phyloP scores from a whole-genome alignment of 1,140 invertebrate genomes.

The Drosophila teissieri region DNA sequence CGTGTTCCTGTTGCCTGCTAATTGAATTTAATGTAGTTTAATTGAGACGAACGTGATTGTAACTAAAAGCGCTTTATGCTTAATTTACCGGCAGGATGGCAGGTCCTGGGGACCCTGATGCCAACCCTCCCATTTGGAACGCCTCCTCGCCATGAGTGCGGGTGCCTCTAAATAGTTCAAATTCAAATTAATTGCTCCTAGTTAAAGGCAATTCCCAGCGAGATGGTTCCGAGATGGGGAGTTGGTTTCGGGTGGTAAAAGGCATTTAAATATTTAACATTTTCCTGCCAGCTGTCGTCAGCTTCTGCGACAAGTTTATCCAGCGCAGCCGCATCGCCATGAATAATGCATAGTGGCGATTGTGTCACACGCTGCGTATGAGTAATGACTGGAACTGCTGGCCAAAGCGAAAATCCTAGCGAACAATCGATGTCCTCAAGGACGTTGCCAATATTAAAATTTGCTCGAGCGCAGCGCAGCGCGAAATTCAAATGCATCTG shows the following conservation, averaged over 20 bases:
- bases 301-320: constrained; percentile 66
- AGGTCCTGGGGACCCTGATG: constrained; percentile 14
- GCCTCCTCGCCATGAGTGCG: constrained; percentile 40
- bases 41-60: constrained; percentile 84
- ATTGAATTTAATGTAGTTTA: constrained; percentile 84
- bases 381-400: constrained; percentile 69
- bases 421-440: constrained; percentile 64
- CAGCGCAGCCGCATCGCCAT: constrained; percentile 50
- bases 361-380: constrained; percentile 73
- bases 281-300: constrained; percentile 69
- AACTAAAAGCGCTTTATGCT: constrained; percentile 83
- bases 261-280: constrained; percentile 75
- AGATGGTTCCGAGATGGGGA: constrained; percentile 15
- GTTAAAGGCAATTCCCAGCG: constrained; percentile 57
- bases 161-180: constrained; percentile 70
- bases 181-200: constrained; percentile 75
- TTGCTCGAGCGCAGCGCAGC: constrained; percentile 72
- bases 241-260: constrained; percentile 11
- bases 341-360: constrained; percentile 73
- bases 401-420: constrained; percentile 24
- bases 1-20: constrained; percentile 66
- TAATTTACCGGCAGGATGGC: constrained; percentile 73
- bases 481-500: constrained; percentile 81
- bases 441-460: constrained; percentile 77
- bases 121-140: not conserved